A percentile compares a stretch with the other conserved stretches of the same genome.
These are phyloP conservation scores for Salvator merianae DNA, from an alignment of 2,113 vertebrate genomes.

Conservation along the genomic window DNA sequence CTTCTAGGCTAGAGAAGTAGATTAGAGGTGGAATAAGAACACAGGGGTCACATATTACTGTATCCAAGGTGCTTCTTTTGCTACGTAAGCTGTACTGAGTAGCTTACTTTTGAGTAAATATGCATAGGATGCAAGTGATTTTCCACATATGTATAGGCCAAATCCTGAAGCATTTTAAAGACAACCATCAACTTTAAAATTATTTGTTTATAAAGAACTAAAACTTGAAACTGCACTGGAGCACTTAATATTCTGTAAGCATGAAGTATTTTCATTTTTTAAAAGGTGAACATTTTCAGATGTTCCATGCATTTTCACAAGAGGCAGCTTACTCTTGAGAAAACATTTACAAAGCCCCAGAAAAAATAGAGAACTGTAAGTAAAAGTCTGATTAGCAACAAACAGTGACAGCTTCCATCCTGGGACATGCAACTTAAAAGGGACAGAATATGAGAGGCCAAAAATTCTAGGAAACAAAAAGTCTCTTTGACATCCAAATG, in stretches of 20 bases:
- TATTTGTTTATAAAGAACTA: neutral
- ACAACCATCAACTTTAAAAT: neutral
- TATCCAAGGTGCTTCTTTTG: too few species aligned
- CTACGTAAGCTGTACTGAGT: neutral
- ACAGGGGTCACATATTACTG: too few species aligned
- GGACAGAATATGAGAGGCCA: rapidly evolving
- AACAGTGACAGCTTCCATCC: neutral
- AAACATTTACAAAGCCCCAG: conserved; percentile 23
- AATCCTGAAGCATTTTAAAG: neutral
- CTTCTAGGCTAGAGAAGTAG: too few species aligned
- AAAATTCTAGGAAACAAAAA: neutral
- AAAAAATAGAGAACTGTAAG: neutral
- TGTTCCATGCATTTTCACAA: neutral
- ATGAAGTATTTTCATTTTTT: conserved; percentile 1
- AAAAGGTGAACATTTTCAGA: conserved; percentile 4
- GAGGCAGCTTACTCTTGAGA: neutral
- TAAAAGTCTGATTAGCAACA: neutral
- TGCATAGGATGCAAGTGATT: neutral
- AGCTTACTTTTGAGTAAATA: neutral
- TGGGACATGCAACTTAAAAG: rapidly evolving
- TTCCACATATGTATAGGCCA: neutral
- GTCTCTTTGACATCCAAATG: neutral
- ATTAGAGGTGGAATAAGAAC: too few species aligned
- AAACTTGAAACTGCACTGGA: neutral
- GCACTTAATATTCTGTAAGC: conserved; percentile 16